These are phyloP conservation scores for Psittacara wagleri DNA, from an alignment of 2,113 vertebrate species.

Conservation along the genomic window DNA sequence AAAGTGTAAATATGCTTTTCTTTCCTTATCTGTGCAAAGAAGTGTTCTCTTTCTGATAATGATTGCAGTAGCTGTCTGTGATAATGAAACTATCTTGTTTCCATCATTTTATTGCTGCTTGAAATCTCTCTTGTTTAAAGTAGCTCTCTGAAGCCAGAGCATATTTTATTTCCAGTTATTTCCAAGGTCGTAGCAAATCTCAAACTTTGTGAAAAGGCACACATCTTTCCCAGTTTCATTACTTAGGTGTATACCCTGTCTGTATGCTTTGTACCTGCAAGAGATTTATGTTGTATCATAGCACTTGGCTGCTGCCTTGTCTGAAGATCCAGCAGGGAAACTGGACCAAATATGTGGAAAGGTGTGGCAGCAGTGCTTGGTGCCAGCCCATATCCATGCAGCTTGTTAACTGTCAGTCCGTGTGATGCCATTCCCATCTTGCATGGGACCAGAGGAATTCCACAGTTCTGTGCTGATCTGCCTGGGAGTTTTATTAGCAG, in stretches of 20 bases:
- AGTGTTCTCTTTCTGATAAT: not conserved
- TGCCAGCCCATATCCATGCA: not conserved
- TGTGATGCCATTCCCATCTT: not conserved
- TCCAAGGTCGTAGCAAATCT: not conserved
- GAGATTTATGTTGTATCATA: not conserved
- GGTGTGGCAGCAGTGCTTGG: not conserved
- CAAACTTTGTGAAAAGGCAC: not conserved
- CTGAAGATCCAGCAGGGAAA: not conserved
- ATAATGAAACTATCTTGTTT: not conserved
- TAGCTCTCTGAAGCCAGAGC: not conserved
- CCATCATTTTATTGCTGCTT: not conserved
- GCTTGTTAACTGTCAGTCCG: not conserved
- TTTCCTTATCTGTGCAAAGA: not conserved
- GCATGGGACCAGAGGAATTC: fast-evolving
- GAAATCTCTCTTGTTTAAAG: not conserved
- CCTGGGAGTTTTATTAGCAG: not conserved
- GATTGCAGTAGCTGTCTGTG: not conserved
- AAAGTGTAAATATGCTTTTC: not conserved
- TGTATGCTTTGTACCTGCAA: not conserved
- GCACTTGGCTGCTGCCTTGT: not conserved
- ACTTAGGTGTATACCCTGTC: fast-evolving
- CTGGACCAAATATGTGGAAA: fast-evolving
- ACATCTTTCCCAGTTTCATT: fast-evolving
- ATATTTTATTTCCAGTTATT: not conserved
- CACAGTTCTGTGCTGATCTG: not conserved